Evolutionary conservation across 2,113 vertebrate species (phyloP).

Genomic region (Hippocampus guttulatus): DNA sequence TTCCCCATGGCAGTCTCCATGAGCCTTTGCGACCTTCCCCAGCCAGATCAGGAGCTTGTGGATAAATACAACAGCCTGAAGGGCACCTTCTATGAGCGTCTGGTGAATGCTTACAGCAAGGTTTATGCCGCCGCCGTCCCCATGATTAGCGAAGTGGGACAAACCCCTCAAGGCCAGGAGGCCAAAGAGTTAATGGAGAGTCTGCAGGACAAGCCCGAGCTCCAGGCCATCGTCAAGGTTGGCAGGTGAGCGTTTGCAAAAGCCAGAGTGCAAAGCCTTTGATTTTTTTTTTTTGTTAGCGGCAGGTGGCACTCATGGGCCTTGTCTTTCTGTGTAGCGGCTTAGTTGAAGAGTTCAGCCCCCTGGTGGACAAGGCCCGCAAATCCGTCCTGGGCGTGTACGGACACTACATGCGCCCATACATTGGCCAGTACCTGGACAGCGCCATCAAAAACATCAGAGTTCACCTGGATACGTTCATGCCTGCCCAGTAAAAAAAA

Average conservation of each 20-base stretch:
- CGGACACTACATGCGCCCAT: slow-evolving; percentile 53
- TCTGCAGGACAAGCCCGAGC: slow-evolving; percentile 22
- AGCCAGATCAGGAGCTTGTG: slow-evolving; percentile 63
- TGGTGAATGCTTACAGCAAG: slow-evolving; percentile 31
- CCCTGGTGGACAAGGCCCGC: slow-evolving; percentile 57
- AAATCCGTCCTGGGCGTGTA: slow-evolving; percentile 51
- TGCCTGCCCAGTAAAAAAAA: slow-evolving; percentile 51
- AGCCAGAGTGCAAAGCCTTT: background rate
- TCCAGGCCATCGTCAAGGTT: slow-evolving; percentile 39
- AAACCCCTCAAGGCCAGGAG: rapidly evolving
- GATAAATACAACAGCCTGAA: slow-evolving; percentile 55
- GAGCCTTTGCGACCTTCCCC: slow-evolving; percentile 45
- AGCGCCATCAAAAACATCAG: slow-evolving; percentile 39
- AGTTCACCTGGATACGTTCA: slow-evolving; percentile 41
- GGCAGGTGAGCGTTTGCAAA: slow-evolving; percentile 44
- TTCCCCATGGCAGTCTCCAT: slow-evolving; percentile 57
- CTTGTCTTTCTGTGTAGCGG: slow-evolving; percentile 38
- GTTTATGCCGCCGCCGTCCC: background rate
- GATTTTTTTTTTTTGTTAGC: too few relatives aligned
- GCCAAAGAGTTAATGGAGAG: background rate
- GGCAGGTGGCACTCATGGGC: background rate
- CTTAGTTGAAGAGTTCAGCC: slow-evolving; percentile 36
- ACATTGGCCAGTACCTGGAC: slow-evolving; percentile 40
- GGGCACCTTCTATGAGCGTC: slow-evolving; percentile 40
- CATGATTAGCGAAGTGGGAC: rapidly evolving